Evolutionary conservation across 2,888 invertebrate genomes (phyloP).

Genomic region (Plagiodera versicolora): DNA sequence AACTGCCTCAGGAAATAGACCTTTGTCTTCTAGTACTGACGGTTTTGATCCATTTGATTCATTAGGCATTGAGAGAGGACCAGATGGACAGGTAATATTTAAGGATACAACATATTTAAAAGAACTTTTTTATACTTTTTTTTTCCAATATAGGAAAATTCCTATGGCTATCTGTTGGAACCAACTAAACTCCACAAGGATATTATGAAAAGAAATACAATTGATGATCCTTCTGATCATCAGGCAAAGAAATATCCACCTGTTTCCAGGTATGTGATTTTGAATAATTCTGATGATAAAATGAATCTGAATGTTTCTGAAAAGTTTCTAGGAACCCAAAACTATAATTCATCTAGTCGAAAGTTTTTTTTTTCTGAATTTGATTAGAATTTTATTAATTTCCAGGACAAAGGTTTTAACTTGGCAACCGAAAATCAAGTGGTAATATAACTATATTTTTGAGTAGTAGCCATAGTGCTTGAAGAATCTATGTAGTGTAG

Average conservation of each 20-base stretch:
- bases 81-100: constrained; percentile 83
- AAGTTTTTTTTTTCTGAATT: constrained; percentile 27
- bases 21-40: constrained; percentile 82
- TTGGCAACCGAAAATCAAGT: constrained; percentile 82
- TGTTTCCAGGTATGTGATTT: constrained; percentile 59
- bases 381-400: constrained; percentile 48
- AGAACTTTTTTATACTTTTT: too few relatives aligned
- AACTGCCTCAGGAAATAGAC: constrained; percentile 80
- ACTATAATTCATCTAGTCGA: too few relatives aligned
- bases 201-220: constrained; percentile 54
- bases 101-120: constrained; percentile 22
- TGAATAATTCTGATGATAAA: too few relatives aligned
- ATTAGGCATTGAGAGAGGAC: constrained; percentile 77
- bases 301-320: too few relatives aligned
- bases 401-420: constrained; percentile 87
- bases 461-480: constrained; percentile 9
- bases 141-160: constrained; percentile 68
- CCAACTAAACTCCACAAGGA: constrained; percentile 63
- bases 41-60: constrained; percentile 83
- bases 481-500: not conserved
- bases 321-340: too few relatives aligned
- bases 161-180: constrained; percentile 82
- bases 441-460: constrained; percentile 60
- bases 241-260: constrained; percentile 40
- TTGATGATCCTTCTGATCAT: constrained; percentile 48